phyloP scores from a whole-genome alignment of 2,113 vertebrate genomes.

The Gasterosteus aculeatus region DNA sequence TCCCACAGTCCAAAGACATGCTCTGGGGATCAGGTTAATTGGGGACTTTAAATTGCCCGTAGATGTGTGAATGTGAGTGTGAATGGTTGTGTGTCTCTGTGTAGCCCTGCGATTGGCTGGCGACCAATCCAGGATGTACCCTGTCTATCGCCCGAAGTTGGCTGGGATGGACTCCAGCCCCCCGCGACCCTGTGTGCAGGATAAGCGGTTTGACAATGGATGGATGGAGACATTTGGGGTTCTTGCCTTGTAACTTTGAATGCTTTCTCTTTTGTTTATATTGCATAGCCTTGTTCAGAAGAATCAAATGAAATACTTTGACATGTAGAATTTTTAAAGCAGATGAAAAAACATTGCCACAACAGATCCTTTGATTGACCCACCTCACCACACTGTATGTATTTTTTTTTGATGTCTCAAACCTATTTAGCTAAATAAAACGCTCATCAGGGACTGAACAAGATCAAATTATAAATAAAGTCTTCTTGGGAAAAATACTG shows the following conservation, averaged over 20 bases:
- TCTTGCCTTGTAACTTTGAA: constrained; percentile 5
- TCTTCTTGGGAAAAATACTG: constrained; percentile 6
- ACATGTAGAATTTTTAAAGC: neutral
- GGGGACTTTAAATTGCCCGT: too few species aligned
- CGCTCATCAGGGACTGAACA: constrained; percentile 43
- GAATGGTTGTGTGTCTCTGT: too few species aligned
- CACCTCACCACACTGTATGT: neutral
- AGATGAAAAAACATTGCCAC: neutral
- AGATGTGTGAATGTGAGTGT: too few species aligned
- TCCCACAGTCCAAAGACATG: too few species aligned
- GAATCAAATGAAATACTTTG: neutral
- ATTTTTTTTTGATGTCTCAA: neutral
- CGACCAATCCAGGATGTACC: too few species aligned
- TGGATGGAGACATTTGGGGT: constrained; percentile 6
- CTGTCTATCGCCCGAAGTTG: too few species aligned
- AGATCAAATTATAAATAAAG: constrained; percentile 35
- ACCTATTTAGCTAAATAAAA: constrained; percentile 45
- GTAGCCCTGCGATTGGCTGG: too few species aligned
- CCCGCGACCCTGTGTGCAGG: too few species aligned
- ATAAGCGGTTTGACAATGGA: too few species aligned
- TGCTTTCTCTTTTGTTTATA: neutral
- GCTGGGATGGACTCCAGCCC: too few species aligned
- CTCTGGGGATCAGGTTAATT: too few species aligned
- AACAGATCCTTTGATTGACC: neutral
- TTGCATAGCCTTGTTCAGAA: neutral